phyloP scores from a whole-genome alignment of 2,113 vertebrate genomes.

The Pycnonotus jocosus region DNA sequence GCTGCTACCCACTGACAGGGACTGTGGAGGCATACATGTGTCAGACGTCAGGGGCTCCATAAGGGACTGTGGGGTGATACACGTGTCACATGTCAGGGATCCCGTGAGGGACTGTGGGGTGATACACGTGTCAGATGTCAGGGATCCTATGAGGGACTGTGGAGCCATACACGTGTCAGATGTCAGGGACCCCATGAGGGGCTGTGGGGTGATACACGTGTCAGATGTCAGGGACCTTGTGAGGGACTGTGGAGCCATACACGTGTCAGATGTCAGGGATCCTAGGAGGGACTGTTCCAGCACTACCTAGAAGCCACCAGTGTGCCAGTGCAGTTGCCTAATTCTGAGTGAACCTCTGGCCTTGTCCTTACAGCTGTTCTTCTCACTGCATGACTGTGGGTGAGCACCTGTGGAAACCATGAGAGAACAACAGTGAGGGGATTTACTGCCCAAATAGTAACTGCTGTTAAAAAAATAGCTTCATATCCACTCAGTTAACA shows the following conservation, averaged over 20 bases:
- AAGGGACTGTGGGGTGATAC: no score
- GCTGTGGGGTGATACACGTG: fast-evolving
- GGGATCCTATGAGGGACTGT: no score
- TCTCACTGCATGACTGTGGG: background rate
- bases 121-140: no score
- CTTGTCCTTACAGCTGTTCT: background rate
- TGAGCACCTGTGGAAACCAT: background rate
- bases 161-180: no score
- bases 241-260: background rate
- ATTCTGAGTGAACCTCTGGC: background rate
- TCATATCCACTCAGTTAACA: background rate
- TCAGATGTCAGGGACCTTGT: fast-evolving
- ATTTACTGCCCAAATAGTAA: background rate
- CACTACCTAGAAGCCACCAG: background rate
- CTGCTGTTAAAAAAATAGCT: background rate
- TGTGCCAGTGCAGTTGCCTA: background rate
- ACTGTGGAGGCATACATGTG: fast-evolving
- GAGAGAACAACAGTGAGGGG: background rate
- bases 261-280: no score
- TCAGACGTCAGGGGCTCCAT: no score
- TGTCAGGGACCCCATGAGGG: no score
- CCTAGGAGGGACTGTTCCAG: fast-evolving
- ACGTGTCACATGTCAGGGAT: no score
- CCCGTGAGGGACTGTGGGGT: no score
- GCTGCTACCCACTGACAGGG: background rate